Evolutionary conservation across 1,140 invertebrate genomes (phyloP).

Genomic region (Holcopasites calliopsidis): DNA sequence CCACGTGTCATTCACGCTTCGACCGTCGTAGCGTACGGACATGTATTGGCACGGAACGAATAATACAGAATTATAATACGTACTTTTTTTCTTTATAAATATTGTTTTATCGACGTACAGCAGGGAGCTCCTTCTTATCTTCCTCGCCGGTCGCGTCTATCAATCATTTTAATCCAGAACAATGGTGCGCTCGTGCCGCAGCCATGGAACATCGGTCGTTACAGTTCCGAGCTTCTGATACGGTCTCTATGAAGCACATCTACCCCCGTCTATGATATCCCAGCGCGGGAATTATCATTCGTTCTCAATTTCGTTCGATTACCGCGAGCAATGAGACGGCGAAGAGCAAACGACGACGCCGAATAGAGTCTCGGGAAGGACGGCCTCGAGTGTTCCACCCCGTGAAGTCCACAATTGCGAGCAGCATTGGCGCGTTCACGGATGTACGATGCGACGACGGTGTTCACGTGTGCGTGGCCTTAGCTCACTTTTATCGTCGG

Average conservation of each 20-base stretch:
- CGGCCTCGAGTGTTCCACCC: conserved; percentile 6
- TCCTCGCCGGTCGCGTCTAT: too few relatives aligned
- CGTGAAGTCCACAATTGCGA: background rate
- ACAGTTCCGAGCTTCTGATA: background rate
- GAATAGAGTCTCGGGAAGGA: conserved; percentile 45
- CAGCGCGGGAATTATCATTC: conserved; percentile 39
- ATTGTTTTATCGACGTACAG: too few relatives aligned
- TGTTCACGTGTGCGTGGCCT: conserved; percentile 41
- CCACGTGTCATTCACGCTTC: too few relatives aligned
- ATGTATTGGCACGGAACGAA: too few relatives aligned
- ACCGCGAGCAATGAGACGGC: conserved; percentile 45
- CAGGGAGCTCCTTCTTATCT: too few relatives aligned
- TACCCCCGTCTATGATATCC: background rate
- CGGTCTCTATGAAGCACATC: too few relatives aligned
- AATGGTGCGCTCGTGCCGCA: background rate
- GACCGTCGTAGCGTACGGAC: too few relatives aligned
- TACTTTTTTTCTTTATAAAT: too few relatives aligned
- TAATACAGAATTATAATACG: too few relatives aligned
- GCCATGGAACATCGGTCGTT: background rate
- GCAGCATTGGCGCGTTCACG: background rate
- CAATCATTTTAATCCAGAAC: conserved; percentile 7
- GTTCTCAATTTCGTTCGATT: conserved; percentile 53
- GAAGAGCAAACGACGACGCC: conserved; percentile 25
- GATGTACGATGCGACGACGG: background rate
- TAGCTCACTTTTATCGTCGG: conserved; percentile 64